Conservation (phyloP, 2,888 invertebrate species). For the Tridacna gigas region DNA sequence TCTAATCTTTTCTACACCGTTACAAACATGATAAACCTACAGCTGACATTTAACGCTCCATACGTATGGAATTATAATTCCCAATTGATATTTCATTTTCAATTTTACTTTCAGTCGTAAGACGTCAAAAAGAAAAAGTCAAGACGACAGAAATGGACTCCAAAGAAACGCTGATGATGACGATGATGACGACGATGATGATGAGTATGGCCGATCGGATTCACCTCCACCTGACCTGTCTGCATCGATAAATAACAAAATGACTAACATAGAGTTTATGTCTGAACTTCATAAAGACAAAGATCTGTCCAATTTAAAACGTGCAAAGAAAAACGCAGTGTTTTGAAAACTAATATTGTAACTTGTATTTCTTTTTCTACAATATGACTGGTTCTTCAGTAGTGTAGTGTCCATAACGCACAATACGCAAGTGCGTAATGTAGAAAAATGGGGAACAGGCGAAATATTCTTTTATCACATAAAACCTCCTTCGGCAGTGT, state of each 20-base stretch:
- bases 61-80: too few relatives aligned
- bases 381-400: too few relatives aligned
- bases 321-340: constrained; percentile 57
- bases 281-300: constrained; percentile 57
- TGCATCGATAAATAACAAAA: constrained; percentile 43
- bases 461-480: too few relatives aligned
- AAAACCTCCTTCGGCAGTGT: too few relatives aligned
- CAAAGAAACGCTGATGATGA: constrained; percentile 39
- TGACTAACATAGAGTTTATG: constrained; percentile 65
- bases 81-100: too few relatives aligned
- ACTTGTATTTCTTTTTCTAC: too few relatives aligned
- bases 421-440: too few relatives aligned
- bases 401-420: too few relatives aligned
- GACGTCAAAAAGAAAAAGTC: constrained; percentile 35
- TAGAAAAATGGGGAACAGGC: too few relatives aligned
- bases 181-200: constrained; percentile 43
- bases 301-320: constrained; percentile 61
- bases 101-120: constrained; percentile 20
- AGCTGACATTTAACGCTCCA: too few relatives aligned
- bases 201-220: constrained; percentile 42
- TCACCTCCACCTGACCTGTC: constrained; percentile 39
- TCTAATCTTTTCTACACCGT: too few relatives aligned
- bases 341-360: constrained; percentile 26
- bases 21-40: too few relatives aligned
- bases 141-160: constrained; percentile 34